phyloP scores from a whole-genome alignment of 2,888 invertebrate species.

The Clusia tigrina region DNA sequence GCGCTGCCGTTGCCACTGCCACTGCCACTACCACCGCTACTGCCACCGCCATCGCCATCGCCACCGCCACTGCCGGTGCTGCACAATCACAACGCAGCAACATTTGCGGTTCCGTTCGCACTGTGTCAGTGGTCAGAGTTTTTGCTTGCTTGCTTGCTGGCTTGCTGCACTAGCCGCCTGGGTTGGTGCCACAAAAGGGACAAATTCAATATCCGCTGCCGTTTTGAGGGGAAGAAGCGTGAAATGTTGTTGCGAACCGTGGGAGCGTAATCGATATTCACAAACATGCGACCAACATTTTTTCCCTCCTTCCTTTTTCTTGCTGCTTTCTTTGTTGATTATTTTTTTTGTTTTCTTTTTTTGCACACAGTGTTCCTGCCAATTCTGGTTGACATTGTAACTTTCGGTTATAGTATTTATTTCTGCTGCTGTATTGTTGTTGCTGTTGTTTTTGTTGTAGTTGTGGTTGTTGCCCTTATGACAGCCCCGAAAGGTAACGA shows the following conservation, averaged over 20 bases:
- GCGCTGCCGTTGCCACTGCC: no score
- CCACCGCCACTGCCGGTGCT: no score
- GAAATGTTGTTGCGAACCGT: conserved; percentile 25
- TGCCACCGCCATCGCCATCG: no score
- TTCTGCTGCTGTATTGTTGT: no score
- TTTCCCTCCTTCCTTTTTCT: conserved; percentile 44
- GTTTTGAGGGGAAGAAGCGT: background rate
- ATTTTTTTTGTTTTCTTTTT: background rate
- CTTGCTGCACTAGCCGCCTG: conserved; percentile 10
- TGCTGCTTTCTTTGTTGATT: conserved; percentile 32
- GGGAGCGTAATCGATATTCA: conserved; percentile 42
- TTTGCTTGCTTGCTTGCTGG: conserved; percentile 7
- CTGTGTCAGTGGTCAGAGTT: conserved; percentile 20
- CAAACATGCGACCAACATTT: conserved; percentile 7
- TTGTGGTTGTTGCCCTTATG: background rate
- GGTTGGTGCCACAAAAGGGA: conserved; percentile 27
- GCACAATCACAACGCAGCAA: background rate
- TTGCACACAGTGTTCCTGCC: background rate
- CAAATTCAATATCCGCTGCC: conserved; percentile 27
- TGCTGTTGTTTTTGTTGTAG: background rate
- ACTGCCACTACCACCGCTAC: no score
- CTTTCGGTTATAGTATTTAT: no score
- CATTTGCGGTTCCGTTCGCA: background rate
- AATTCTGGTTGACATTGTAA: conserved; percentile 2
- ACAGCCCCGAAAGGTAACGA: background rate